Evolutionary conservation across 2,797 vertebrate genomes (phyloP), one percentile per base, ranked within the genome.

Genomic region (Clarias laeviceps): DNA sequence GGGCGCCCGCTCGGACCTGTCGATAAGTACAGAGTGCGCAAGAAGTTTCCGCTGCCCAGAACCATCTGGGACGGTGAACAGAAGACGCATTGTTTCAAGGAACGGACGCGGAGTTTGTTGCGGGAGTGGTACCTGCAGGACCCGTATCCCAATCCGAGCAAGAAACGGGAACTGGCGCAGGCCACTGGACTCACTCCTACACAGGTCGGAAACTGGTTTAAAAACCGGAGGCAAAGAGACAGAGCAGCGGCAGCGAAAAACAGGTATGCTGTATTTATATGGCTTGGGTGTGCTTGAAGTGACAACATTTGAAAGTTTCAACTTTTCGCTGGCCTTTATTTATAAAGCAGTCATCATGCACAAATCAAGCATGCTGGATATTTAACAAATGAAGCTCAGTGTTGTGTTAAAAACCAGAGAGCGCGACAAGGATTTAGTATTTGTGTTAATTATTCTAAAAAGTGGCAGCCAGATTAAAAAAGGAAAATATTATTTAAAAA

Each of bases 51-150:
- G 89, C 96, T 99, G 94, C 98, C 98, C 93, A 95, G 98, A 90
- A 99, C 98, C 96, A 99, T 99, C 96, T 99, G 98, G 98, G 98
- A 99, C 94, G 98, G 98, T 84, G 98, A 99, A 93, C 98, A 99
- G 97, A 99, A 99, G 96, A 99, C 98, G 90, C 98, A 99, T 93
- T 99, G 98, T 97, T 99, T 99, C 96, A 99, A 99, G 93, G 98
- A 99, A 96, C 93, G 98, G 95, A 99, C 98, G 93, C 97, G 98
- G 92, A 98, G 98, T 93, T 97, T 99, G 94, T 95, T 99, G 94
- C 93, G 98, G 94, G 98, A 99, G 95, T 99, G 98, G 98, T 99
- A 99, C 95, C 97, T 99, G 90, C 98, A 99, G 97, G 98, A 99
- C 95, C 98, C 98, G 78, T 99, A 99, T 91, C 98, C 98, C 89